phyloP scores from a whole-genome alignment of 2,888 invertebrate genomes.

The Drosophila seclusa region DNA sequence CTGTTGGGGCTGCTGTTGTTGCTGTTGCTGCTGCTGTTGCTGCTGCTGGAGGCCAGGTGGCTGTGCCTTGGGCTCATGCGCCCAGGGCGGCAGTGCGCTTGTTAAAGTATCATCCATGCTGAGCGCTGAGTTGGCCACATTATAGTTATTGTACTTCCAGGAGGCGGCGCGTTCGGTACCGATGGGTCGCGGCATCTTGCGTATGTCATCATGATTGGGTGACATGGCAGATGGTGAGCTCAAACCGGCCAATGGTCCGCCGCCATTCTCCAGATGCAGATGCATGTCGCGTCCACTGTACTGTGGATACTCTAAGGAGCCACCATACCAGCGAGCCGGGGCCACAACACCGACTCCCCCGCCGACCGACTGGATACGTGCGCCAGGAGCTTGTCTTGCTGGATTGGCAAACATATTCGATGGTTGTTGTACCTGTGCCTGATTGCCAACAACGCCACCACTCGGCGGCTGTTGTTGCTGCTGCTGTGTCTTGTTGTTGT shows the following conservation, averaged over 20 bases:
- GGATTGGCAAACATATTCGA: conserved; percentile 77
- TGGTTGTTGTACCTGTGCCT: conserved; percentile 60
- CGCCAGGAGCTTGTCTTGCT: conserved; percentile 60
- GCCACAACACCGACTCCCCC: conserved; percentile 58
- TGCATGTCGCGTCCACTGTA: conserved; percentile 78
- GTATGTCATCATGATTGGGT: conserved; percentile 85
- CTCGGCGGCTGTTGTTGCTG: conserved; percentile 44
- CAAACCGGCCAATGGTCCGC: conserved; percentile 76
- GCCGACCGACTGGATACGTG: conserved; percentile 51
- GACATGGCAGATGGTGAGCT: conserved; percentile 85
- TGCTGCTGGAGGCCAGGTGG: conserved; percentile 61
- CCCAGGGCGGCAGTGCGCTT: conserved; percentile 62
- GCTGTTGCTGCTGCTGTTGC: conserved; percentile 37
- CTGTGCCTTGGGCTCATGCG: conserved; percentile 64
- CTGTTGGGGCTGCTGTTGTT: conserved; percentile 76
- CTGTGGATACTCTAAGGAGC: conserved; percentile 73
- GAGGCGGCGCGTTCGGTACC: conserved; percentile 90
- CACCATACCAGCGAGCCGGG: conserved; percentile 77
- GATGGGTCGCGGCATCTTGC: conserved; percentile 89
- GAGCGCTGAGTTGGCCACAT: conserved; percentile 63
- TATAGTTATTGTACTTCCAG: conserved; percentile 84
- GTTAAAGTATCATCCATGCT: conserved; percentile 68
- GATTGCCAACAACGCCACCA: conserved; percentile 56
- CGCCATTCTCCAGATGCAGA: conserved; percentile 83
- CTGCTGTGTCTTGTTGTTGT: conserved; percentile 56